phyloP scores from a whole-genome alignment of 2,888 invertebrate genomes.

The Boloria selene region DNA sequence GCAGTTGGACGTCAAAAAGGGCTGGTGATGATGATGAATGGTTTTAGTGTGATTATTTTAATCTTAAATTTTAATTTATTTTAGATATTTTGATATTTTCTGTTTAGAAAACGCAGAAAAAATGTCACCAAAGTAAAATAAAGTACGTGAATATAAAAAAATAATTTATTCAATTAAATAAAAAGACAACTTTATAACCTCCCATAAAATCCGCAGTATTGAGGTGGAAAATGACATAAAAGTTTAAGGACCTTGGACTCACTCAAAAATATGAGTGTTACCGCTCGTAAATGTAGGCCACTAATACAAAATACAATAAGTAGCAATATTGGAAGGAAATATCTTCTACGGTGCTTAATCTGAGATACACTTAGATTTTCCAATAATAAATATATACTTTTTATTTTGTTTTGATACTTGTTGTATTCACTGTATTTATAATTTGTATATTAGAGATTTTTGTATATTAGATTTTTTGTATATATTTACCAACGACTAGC shows the following conservation, averaged over 20 bases:
- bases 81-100: no score
- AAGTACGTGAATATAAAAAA: no score
- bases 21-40: no score
- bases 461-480: no score
- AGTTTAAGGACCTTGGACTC: slow-evolving; percentile 78
- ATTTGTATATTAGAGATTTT: no score
- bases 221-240: slow-evolving; percentile 76
- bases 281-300: slow-evolving; percentile 77
- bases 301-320: slow-evolving; percentile 83
- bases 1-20: no score
- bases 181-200: slow-evolving; percentile 58
- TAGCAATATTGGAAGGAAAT: slow-evolving; percentile 71
- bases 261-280: slow-evolving; percentile 77
- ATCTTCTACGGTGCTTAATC: slow-evolving; percentile 48
- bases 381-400: neutral
- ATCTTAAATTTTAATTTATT: no score
- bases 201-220: slow-evolving; percentile 71
- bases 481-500: no score
- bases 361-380: slow-evolving; percentile 44
- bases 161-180: slow-evolving; percentile 58
- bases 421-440: neutral
- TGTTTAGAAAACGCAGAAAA: no score
- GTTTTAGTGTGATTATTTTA: no score
- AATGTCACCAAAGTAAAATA: no score
- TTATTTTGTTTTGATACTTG: neutral